Evolutionary conservation across 2,113 vertebrate species (phyloP), one percentile per base, ranked within the genome.

Genomic region (Spea bombifrons): DNA sequence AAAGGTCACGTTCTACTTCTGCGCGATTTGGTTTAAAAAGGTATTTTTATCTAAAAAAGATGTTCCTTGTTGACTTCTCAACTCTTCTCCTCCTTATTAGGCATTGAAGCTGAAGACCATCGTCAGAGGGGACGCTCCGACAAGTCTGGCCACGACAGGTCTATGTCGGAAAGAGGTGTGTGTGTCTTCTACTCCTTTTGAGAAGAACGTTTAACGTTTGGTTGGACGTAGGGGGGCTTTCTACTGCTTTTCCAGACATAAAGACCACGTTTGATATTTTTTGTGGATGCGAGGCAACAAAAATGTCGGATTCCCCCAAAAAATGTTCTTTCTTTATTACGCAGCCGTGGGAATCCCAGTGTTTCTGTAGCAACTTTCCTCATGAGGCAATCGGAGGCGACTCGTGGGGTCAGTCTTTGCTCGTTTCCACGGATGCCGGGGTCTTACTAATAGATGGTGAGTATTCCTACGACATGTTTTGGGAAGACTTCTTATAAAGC

Each of bases 341-440:
- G 12, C 89, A 99, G 97, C 97, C 97, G 66, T 99, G 97, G 97
- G 97, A 99, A 86, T 95, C 96, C 68, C 97, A 98, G 84, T 92
- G 93, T 30, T 99, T 98, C 93, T 98, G 93, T 93, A 95, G 89
- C 89, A 94, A 94, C 53, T 99, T 99, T 86, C 93, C 94, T 52
- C 93, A 97, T 53, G 96, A 99, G 82, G 92, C 95, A 0, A 87
- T 96, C 85, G 96, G 96, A 68, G 93, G 95, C 15, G 97, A 99
- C 90, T 97, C 97, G 75, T 99, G 96, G 97, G 96, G 96, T 85
- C 94, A 94, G 87, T 96, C 96, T 76, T 87, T 99, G 89, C 90
- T 99, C 84, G 89, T 92, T 71, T 96, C 97, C 89, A 98, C 97
- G 7, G 97, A 99, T 76, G 85, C 91, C 46, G 97, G 97, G 66